Percentiles rank a stretch among this genome's conserved stretches.
These are phyloP conservation scores for Vulpes ferrilata DNA, from an alignment of 2,113 vertebrate genomes.

Conservation along the genomic window DNA sequence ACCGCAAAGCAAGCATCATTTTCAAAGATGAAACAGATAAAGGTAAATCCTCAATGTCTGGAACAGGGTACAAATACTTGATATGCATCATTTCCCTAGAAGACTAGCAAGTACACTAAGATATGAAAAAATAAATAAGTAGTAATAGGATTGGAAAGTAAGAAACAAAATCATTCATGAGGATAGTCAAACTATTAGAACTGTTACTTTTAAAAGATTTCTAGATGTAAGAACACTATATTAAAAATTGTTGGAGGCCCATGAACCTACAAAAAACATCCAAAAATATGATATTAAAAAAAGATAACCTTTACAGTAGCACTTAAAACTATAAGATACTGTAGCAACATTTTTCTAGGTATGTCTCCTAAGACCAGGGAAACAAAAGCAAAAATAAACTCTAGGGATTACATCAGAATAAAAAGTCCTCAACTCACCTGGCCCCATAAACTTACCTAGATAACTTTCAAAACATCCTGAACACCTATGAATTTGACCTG, in stretches of 20 bases:
- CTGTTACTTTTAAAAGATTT: conserved; percentile 36
- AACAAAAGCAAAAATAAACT: background rate
- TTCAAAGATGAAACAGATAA: conserved; percentile 13
- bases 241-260: background rate
- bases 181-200: background rate
- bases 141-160: background rate
- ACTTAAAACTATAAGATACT: background rate
- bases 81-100: background rate
- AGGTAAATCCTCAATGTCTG: background rate
- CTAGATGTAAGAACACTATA: background rate
- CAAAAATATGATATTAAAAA: background rate
- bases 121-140: background rate
- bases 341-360: background rate
- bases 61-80: background rate
- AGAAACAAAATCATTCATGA: background rate
- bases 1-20: background rate
- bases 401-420: background rate
- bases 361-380: background rate
- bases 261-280: background rate
- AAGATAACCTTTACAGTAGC: background rate
- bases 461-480: no score
- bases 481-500: no score
- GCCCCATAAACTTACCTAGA: no score
- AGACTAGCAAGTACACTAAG: conserved; percentile 1
- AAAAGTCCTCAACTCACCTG: background rate